Base-by-base conservation (phyloP, 2,888 invertebrate species). In the Bursaphelenchus okinawaensis region DNA sequence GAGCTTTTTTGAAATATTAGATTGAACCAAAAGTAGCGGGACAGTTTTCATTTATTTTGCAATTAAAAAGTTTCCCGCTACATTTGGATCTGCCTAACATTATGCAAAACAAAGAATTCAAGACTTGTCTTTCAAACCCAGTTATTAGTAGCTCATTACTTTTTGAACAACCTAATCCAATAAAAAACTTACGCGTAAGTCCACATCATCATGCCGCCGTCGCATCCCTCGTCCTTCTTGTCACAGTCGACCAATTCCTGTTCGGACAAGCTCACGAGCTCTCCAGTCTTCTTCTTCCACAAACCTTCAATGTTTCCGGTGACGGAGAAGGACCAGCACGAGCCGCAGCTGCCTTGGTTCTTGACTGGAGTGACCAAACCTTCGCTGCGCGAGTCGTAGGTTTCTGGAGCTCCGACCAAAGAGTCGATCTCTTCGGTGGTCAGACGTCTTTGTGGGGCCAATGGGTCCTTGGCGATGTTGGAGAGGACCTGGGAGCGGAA, bases 181-280 rank as follows among this genome's bases (percentile, higher is more conserved):
- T 40, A 40, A 16, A 40, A 9, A 12, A 29, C 40, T 40, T 4
- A 40, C 40, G 12, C 40, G n/a, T 40, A 40, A 40, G 40, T 40
- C 40, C 3, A 40, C 40, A 40, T 1, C 40, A 40, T 40, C 40
- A 40, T 40, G 40, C 40, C 40, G 12, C 82, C 77, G 73, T 84
- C 84, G 4, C 84, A 84, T 63, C 82, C 69, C 71, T 84, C 83
- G 29, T 83, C 83, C 69, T 74, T 77, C 52, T 40, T 40, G 40
- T 71, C 70, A 62, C 78, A 78, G 27, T 78, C 78, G 20, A 78
- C 67, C 22, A 76, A 69, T 4, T 77, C 74, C 59, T 78, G 76
- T 63, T 78, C 78, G 12, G 67, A 65, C 20, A 70, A 59, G 20
- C 24, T 54, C 16, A 28, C 19, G 27, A 62, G 54, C 3, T 76